Conservation (phyloP, 2,888 invertebrate species). For the Melikaiella ostensackeni region DNA sequence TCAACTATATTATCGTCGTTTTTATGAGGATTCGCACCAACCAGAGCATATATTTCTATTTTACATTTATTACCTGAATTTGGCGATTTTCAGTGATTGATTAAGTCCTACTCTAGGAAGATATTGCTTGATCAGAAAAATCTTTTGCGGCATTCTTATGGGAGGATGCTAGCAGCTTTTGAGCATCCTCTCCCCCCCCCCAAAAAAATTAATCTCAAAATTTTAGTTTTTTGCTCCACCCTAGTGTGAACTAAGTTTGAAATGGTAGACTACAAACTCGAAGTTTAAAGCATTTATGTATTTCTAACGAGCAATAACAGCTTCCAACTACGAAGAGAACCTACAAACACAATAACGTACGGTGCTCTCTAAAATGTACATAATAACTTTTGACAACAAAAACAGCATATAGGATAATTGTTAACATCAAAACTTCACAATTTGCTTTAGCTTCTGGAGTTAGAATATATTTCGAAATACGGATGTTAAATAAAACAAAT, state of each 20-base stretch:
- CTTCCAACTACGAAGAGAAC: slow-evolving; percentile 17
- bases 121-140: too few relatives aligned
- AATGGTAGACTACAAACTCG: background rate
- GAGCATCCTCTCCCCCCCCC: too few relatives aligned
- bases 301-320: slow-evolving; percentile 17
- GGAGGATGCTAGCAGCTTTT: too few relatives aligned
- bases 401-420: slow-evolving; percentile 14
- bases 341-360: slow-evolving; percentile 27
- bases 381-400: slow-evolving; percentile 30
- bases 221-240: too few relatives aligned
- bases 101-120: too few relatives aligned
- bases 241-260: background rate
- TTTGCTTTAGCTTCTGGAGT: background rate
- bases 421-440: slow-evolving; percentile 17
- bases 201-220: too few relatives aligned
- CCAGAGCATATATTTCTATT: too few relatives aligned
- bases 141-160: too few relatives aligned
- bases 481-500: background rate
- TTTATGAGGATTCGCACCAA: too few relatives aligned
- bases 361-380: slow-evolving; percentile 33
- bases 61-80: too few relatives aligned
- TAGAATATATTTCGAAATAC: slow-evolving; percentile 2
- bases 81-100: too few relatives aligned
- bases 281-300: slow-evolving; percentile 17
- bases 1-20: too few relatives aligned